phyloP scores from a whole-genome alignment of 2,113 vertebrate genomes.

The Cranoglanis bouderius region DNA sequence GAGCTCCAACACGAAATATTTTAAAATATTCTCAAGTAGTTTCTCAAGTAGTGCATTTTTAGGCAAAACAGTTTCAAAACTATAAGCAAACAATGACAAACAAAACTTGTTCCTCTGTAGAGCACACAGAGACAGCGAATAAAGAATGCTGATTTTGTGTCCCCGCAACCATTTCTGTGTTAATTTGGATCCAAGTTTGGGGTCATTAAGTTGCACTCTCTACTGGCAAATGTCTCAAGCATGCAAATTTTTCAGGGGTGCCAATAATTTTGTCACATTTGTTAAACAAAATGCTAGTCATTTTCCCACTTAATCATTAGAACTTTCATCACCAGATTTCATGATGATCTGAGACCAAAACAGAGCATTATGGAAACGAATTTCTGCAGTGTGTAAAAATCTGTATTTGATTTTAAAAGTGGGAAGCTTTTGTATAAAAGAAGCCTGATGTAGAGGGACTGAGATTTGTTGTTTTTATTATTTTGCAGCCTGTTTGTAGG shows the following conservation, averaged over 20 bases:
- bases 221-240: not conserved
- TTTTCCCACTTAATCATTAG: too few species aligned
- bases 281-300: not conserved
- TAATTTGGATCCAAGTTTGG: too few species aligned
- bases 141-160: too few species aligned
- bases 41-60: not conserved
- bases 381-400: too few species aligned
- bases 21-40: not conserved
- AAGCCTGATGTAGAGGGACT: not conserved
- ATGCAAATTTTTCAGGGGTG: not conserved
- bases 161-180: too few species aligned
- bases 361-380: not conserved
- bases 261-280: not conserved
- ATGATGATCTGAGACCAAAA: not conserved
- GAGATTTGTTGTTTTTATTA: not conserved
- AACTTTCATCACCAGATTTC: not conserved
- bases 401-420: not conserved
- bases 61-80: not conserved
- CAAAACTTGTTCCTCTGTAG: too few species aligned
- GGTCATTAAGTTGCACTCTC: too few species aligned
- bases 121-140: not conserved
- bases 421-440: not conserved
- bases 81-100: not conserved
- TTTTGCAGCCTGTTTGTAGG: too few species aligned
- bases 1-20: not conserved